Percentiles rank a stretch among this genome's conserved stretches.
Evolutionary conservation across 2,797 vertebrate species (phyloP).

Genomic region (Myotis pilosus): DNA sequence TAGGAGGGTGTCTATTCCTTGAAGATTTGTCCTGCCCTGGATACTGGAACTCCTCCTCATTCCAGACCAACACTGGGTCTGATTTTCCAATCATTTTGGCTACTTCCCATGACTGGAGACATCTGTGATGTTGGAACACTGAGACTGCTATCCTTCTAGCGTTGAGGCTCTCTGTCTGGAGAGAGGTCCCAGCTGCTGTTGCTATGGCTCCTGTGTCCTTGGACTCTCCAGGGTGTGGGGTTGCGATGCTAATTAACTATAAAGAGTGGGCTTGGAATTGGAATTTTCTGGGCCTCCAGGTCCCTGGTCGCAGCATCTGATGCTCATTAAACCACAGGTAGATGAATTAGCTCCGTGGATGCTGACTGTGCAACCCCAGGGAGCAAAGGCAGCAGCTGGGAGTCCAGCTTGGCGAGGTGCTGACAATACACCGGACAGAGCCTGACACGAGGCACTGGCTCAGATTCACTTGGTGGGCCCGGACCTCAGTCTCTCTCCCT

Average conservation of each 20-base stretch:
- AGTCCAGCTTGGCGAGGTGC: neutral
- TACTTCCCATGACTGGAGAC: neutral
- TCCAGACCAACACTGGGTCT: neutral
- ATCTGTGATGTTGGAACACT: neutral
- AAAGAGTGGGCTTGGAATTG: conserved; percentile 75
- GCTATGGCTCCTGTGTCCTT: neutral
- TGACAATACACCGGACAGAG: neutral
- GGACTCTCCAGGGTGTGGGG: neutral
- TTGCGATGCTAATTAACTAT: conserved; percentile 76
- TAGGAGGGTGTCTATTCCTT: neutral
- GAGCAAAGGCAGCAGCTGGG: neutral
- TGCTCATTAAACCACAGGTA: conserved; percentile 56
- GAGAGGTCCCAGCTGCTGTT: neutral
- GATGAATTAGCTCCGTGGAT: conserved; percentile 46
- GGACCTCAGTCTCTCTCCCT: neutral
- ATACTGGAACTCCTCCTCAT: neutral
- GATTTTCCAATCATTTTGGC: neutral
- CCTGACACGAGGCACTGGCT: neutral
- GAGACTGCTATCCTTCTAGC: neutral
- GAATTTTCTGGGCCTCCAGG: conserved; percentile 63
- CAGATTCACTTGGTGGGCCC: accelerated
- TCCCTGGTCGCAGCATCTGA: conserved; percentile 55
- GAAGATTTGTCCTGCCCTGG: neutral
- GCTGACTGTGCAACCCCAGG: conserved; percentile 37
- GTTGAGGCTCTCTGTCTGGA: neutral